Percentiles rank a stretch among this genome's conserved stretches.
Conservation (phyloP, 2,113 vertebrate genomes). For the Dolichotis patagonum region DNA sequence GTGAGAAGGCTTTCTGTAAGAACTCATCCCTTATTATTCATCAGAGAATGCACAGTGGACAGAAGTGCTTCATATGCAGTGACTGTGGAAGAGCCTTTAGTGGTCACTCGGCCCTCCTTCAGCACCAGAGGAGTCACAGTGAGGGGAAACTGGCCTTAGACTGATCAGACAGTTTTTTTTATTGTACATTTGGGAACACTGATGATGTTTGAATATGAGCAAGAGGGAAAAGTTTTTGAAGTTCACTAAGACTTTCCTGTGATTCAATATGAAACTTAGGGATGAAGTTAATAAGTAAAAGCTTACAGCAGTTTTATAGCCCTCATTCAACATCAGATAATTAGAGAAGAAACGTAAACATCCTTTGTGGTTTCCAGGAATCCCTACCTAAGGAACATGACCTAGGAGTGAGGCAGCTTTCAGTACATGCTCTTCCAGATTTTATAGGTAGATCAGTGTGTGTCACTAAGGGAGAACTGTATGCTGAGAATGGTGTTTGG, state of each 20-base stretch:
- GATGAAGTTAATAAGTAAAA: constrained; percentile 38
- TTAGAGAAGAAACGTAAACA: neutral
- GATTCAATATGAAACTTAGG: neutral
- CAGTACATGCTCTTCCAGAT: neutral
- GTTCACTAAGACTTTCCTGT: neutral
- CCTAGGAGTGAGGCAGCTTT: neutral
- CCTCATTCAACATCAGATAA: constrained; percentile 14
- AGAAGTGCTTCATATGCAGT: constrained; percentile 78
- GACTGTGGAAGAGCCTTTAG: constrained; percentile 78
- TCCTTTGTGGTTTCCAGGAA: neutral
- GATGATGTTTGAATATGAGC: neutral
- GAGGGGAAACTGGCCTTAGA: constrained; percentile 62
- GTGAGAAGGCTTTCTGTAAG: constrained; percentile 82
- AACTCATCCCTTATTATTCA: constrained; percentile 80
- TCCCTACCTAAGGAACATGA: neutral
- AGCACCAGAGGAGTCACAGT: constrained; percentile 75
- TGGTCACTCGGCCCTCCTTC: constrained; percentile 74
- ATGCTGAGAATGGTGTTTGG: constrained; percentile 19
- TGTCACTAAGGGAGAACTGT: neutral
- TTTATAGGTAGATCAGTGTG: constrained; percentile 8
- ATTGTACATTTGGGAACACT: constrained; percentile 1
- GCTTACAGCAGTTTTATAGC: neutral
- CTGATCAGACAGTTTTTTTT: constrained; percentile 22
- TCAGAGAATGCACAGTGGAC: constrained; percentile 81
- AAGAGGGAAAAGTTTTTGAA: constrained; percentile 1